These are phyloP conservation scores for Esox niger DNA, from an alignment of 2,113 vertebrate species.

Conservation along the genomic window DNA sequence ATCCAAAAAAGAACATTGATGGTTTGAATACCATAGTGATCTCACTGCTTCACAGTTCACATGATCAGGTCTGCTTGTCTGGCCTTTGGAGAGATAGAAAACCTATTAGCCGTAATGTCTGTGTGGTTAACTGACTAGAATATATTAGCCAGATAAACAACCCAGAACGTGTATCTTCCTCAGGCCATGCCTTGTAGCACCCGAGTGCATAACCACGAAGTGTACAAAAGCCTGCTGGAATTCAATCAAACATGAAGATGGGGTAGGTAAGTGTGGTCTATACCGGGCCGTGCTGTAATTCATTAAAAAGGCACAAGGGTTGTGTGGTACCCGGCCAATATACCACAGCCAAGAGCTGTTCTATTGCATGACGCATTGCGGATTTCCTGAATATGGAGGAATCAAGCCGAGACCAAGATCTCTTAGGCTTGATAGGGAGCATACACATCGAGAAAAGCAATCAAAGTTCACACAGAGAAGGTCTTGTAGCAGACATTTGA, in stretches of 20 bases:
- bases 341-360: too few relatives aligned
- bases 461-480: too few relatives aligned
- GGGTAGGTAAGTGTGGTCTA: neutral
- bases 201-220: neutral
- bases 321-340: too few relatives aligned
- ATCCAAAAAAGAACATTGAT: too few relatives aligned
- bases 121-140: constrained; percentile 8
- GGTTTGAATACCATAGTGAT: neutral
- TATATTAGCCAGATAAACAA: neutral
- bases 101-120: neutral
- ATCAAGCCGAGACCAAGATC: too few relatives aligned
- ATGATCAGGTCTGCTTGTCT: neutral
- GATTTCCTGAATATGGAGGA: too few relatives aligned
- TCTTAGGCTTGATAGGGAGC: neutral
- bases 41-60: neutral
- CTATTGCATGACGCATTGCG: too few relatives aligned
- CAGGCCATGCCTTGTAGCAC: neutral
- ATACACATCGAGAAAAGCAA: too few relatives aligned
- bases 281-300: neutral
- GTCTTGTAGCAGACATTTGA: too few relatives aligned
- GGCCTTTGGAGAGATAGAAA: neutral
- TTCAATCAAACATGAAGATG: neutral
- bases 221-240: neutral
- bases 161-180: constrained; percentile 1
- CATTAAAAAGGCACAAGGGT: too few relatives aligned